A percentile compares a stretch with the other conserved stretches of the same genome.
These are phyloP conservation scores for Murina feae DNA, from an alignment of 2,113 vertebrate species.

Conservation along the genomic window DNA sequence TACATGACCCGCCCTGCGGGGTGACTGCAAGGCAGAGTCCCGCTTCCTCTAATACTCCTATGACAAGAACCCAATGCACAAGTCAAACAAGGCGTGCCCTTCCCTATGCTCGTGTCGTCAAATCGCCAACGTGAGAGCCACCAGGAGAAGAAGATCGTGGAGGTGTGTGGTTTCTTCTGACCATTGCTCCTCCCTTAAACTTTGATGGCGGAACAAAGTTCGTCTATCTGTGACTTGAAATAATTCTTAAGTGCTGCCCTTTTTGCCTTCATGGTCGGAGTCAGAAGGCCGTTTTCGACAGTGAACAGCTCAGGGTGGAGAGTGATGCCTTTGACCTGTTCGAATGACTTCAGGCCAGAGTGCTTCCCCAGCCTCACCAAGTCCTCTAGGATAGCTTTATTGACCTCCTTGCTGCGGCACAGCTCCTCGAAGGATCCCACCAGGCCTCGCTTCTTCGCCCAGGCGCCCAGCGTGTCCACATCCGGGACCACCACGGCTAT, in stretches of 20 bases:
- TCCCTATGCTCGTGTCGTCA: conserved; percentile 74
- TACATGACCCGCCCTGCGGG: conserved; percentile 78
- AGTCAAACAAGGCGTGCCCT: conserved; percentile 74
- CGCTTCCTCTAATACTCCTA: conserved; percentile 79
- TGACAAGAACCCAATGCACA: conserved; percentile 76
- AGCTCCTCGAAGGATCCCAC: conserved; percentile 89
- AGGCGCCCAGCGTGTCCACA: conserved; percentile 85
- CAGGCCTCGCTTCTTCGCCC: conserved; percentile 89
- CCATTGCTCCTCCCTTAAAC: conserved; percentile 76
- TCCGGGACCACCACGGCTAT: conserved; percentile 93
- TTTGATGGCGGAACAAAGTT: conserved; percentile 92
- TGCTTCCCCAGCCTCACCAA: conserved; percentile 90
- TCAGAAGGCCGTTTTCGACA: conserved; percentile 92
- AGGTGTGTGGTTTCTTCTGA: conserved; percentile 35
- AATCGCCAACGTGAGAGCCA: conserved; percentile 74
- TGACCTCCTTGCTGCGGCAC: conserved; percentile 91
- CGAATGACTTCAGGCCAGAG: conserved; percentile 93
- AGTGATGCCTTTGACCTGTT: conserved; percentile 91
- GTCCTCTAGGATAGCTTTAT: conserved; percentile 89
- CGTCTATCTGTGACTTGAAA: conserved; percentile 91
- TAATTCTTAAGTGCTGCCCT: conserved; percentile 86
- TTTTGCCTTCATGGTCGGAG: conserved; percentile 95
- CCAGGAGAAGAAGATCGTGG: conserved; percentile 57
- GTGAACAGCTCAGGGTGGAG: conserved; percentile 91
- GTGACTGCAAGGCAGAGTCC: conserved; percentile 83